These are phyloP conservation scores for Trichopria drosophilae DNA, from an alignment of 2,888 invertebrate species.

Conservation along the genomic window DNA sequence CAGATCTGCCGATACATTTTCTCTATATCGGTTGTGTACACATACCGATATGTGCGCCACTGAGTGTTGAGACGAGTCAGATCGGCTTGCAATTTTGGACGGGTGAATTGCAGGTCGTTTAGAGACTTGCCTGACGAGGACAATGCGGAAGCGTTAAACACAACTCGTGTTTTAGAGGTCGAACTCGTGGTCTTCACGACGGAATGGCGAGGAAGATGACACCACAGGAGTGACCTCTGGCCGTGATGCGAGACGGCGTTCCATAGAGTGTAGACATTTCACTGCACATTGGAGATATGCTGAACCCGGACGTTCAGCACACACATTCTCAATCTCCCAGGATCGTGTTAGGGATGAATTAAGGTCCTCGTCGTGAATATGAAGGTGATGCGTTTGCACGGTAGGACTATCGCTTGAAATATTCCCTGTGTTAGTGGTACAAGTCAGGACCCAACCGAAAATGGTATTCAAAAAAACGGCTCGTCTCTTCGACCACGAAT, in stretches of 20 bases:
- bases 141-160: too few species aligned
- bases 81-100: conserved; percentile 19
- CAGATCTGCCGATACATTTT: too few species aligned
- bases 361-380: neutral
- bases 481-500: too few species aligned
- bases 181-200: too few species aligned
- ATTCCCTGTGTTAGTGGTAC: too few species aligned
- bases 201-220: neutral
- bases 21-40: conserved; percentile 17
- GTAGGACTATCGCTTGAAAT: too few species aligned
- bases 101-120: conserved; percentile 18
- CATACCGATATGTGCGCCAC: conserved; percentile 10
- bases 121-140: conserved; percentile 14
- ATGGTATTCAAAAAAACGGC: too few species aligned
- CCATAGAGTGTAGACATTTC: neutral
- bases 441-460: too few species aligned
- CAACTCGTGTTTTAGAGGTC: too few species aligned
- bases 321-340: conserved; percentile 9
- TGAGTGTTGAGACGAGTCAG: conserved; percentile 6
- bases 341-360: conserved; percentile 2
- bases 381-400: neutral
- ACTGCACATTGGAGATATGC: neutral
- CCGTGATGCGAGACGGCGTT: neutral
- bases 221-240: neutral
- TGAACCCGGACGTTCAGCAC: neutral